phyloP scores from a whole-genome alignment of 2,888 invertebrate genomes.

The Dastarcus helophoroides region DNA sequence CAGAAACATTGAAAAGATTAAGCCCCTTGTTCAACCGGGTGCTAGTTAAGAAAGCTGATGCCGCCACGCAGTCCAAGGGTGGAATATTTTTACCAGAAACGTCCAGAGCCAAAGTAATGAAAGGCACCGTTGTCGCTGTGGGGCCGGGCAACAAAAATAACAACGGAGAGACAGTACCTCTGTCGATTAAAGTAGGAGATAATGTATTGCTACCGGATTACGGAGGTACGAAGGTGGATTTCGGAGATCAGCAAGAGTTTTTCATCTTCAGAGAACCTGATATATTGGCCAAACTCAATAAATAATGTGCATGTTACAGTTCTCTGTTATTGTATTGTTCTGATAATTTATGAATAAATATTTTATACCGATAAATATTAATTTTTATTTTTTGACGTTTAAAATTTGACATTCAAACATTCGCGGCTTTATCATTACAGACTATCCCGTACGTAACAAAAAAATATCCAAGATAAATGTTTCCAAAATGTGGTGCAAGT shows the following conservation, averaged over 20 bases:
- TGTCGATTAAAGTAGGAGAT: constrained; percentile 78
- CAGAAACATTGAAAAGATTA: constrained; percentile 15
- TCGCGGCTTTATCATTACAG: no score
- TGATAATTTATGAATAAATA: no score
- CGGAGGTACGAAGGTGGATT: constrained; percentile 86
- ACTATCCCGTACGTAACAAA: no score
- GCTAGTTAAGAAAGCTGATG: constrained; percentile 21
- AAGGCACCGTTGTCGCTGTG: constrained; percentile 24
- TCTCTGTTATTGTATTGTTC: no score
- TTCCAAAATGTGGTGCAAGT: no score
- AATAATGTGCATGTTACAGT: no score
- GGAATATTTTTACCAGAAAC: constrained; percentile 25
- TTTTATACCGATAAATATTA: no score
- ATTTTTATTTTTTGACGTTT: no score
- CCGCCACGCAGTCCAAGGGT: constrained; percentile 19
- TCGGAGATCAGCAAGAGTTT: constrained; percentile 74
- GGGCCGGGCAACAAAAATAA: constrained; percentile 21
- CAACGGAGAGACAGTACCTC: constrained; percentile 65
- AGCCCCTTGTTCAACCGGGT: constrained; percentile 24
- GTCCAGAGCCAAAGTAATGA: constrained; percentile 13
- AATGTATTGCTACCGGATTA: constrained; percentile 90
- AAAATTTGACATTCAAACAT: no score
- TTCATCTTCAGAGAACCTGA: constrained; percentile 88
- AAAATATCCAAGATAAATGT: no score
- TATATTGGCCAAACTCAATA: constrained; percentile 79